These are phyloP conservation scores for Phyto melanocephala DNA, from an alignment of 2,888 invertebrate genomes.

Conservation along the genomic window DNA sequence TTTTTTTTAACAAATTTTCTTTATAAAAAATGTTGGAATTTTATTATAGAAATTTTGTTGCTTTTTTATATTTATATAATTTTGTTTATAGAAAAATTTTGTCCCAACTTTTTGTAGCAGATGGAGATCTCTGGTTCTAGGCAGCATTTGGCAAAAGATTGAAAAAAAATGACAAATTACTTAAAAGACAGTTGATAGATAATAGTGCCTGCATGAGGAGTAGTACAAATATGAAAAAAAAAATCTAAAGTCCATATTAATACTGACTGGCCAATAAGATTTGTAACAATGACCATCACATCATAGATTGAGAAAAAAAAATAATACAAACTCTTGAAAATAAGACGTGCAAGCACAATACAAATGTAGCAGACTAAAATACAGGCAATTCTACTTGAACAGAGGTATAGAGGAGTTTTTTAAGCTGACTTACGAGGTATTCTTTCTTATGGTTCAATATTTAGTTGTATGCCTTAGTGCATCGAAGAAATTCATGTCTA, in stretches of 20 bases:
- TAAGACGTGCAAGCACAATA: background rate
- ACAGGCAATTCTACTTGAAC: background rate
- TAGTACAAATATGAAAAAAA: background rate
- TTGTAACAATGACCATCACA: slow-evolving; percentile 21
- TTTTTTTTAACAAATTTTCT: too few relatives aligned
- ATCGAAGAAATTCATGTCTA: background rate
- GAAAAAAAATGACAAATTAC: slow-evolving; percentile 47
- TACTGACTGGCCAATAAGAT: slow-evolving; percentile 21
- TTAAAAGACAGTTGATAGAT: slow-evolving; percentile 57
- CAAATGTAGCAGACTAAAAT: background rate
- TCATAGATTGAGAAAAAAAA: background rate
- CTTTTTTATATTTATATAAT: too few relatives aligned
- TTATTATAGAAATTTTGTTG: too few relatives aligned
- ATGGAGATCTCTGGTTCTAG: too few relatives aligned
- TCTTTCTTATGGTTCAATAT: background rate
- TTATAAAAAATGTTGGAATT: too few relatives aligned
- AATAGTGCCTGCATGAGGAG: slow-evolving; percentile 6
- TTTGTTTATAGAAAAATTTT: too few relatives aligned
- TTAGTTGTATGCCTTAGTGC: background rate
- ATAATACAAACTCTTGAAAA: background rate
- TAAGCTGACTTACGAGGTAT: background rate
- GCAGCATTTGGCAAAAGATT: too few relatives aligned
- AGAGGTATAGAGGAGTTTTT: background rate
- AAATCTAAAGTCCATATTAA: slow-evolving; percentile 13
- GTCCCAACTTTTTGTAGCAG: too few relatives aligned